Evolutionary conservation across 1,140 invertebrate species (phyloP), one percentile per base, ranked within the genome.

Genomic region (Palaemon carinicauda): DNA sequence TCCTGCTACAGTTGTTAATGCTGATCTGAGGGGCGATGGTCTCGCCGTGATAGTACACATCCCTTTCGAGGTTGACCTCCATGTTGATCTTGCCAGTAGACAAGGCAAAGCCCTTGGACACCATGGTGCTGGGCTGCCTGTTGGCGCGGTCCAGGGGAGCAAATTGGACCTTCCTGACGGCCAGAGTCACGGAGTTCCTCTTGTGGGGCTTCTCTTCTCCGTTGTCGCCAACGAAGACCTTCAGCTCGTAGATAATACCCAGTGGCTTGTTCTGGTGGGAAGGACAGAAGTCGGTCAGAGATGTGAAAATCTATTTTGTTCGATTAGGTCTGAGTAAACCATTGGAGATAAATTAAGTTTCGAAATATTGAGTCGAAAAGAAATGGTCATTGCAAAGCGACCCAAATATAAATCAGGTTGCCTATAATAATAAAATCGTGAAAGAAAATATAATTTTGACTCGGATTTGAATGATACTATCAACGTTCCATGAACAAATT

Each of bases 41-140:
- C 91, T 99, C 98, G 0, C 97, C 97, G 92, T 99, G 97, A 92
- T 98, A 96, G 92, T 99, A 99, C 90, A 96, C 95, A 86, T 97
- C 96, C 91, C 99, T 99, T 91, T 99, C 98, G 17, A 99, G 93
- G 3, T 97, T 98, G 2, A 98, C 96, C 92, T 99, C 98, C 82
- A 99, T 92, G 90, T 99, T 97, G 10, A 99, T 91, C 89, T 93
- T 94, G 91, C 92, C 97, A n/a, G 87, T 24, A 50, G 95, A 0
- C 92, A 98, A 96, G 5, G 96, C 96, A 91, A 97, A 97, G 84
- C 96, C 96, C 92, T 97, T 98, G 92, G 95, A 96, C 15, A 97
- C 96, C 82, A 97, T 92, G 19, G 96, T 96, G 92, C 95, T 96
- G 2, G 96, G 96, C 88, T 97, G 94, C 89, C 96, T 94, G 51